These are phyloP conservation scores for Biston stratarius DNA, from an alignment of 2,888 invertebrate species.

Conservation along the genomic window DNA sequence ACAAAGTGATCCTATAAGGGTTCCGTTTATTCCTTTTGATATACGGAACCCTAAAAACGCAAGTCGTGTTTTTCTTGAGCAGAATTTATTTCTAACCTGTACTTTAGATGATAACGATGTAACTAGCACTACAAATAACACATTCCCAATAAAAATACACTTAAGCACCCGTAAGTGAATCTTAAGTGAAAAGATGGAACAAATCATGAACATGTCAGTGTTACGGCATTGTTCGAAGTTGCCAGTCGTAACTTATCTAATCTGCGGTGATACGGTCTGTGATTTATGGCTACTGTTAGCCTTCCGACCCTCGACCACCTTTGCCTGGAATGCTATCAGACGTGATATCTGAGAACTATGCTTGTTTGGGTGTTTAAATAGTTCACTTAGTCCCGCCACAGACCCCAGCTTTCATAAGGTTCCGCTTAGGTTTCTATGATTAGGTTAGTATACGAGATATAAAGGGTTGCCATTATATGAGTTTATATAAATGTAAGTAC, in stretches of 20 bases:
- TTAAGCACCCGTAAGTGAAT: too few relatives aligned
- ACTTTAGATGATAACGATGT: too few relatives aligned
- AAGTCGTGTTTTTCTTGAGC: too few relatives aligned
- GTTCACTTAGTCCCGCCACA: constrained; percentile 6
- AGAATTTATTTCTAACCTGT: too few relatives aligned
- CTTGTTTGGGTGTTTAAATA: constrained; percentile 23
- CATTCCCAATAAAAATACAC: too few relatives aligned
- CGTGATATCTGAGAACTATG: constrained; percentile 28
- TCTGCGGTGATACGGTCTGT: constrained; percentile 36
- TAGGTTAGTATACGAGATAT: not conserved
- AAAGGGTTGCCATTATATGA: not conserved
- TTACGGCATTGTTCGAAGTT: not conserved
- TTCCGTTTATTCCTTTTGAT: too few relatives aligned
- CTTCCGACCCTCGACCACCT: constrained; percentile 42
- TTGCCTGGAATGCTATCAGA: constrained; percentile 37
- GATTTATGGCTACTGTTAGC: constrained; percentile 52
- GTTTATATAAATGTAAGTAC: not conserved
- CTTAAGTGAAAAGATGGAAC: not conserved
- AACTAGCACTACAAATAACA: too few relatives aligned
- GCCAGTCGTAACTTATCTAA: not conserved
- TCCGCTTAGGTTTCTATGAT: not conserved
- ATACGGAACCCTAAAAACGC: too few relatives aligned
- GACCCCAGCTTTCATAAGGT: not conserved
- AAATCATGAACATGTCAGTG: not conserved
- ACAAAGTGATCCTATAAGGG: too few relatives aligned